These are phyloP conservation scores for Amitus sp. DNA, from an alignment of 2,888 invertebrate species.

Conservation along the genomic window DNA sequence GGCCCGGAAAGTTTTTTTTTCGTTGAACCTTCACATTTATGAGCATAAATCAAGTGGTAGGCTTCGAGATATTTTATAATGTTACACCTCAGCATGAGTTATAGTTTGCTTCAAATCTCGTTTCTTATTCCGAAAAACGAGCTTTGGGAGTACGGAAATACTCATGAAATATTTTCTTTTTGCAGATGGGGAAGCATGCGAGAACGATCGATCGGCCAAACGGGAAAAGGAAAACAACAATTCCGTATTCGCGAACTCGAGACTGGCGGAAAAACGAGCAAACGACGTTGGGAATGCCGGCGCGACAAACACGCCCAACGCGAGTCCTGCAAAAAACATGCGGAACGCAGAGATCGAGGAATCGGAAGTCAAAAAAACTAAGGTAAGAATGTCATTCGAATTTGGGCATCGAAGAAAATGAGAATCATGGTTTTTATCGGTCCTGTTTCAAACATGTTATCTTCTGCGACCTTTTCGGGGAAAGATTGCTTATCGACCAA, in stretches of 20 bases:
- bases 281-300: slow-evolving; percentile 49
- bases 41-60: no score
- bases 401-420: no score
- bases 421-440: no score
- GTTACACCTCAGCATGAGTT: slow-evolving; percentile 19
- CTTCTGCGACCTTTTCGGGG: no score
- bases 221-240: slow-evolving; percentile 59
- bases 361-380: slow-evolving; percentile 48
- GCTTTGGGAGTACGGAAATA: not conserved
- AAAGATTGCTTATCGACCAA: no score
- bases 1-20: no score
- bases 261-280: slow-evolving; percentile 45
- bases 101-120: slow-evolving; percentile 11
- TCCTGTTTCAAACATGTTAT: no score
- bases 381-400: slow-evolving; percentile 40
- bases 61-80: no score
- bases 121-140: not conserved
- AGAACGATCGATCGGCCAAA: slow-evolving; percentile 34
- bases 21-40: no score
- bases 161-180: slow-evolving; percentile 7
- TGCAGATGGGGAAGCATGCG: slow-evolving; percentile 31
- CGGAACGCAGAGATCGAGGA: slow-evolving; percentile 55
- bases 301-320: slow-evolving; percentile 53
- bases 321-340: slow-evolving; percentile 59
- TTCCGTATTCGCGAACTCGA: slow-evolving; percentile 49